Evolutionary conservation across 92 coral and sea anemone genomes (phyloP), one percentile per base, ranked within the genome.

Genomic region (Meandrina meandrites): DNA sequence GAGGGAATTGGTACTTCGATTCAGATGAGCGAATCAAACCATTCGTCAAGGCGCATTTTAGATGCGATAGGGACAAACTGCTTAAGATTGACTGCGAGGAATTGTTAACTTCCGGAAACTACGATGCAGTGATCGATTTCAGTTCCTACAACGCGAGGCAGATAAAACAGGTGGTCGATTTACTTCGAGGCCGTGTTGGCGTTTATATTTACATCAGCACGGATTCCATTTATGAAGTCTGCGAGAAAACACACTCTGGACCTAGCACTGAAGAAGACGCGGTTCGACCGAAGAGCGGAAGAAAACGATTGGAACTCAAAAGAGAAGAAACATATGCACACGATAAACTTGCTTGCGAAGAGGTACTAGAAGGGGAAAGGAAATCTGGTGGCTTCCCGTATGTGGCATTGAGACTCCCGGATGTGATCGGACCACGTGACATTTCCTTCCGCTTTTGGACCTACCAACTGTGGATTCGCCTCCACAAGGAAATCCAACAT

Each of bases 381-480:
- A 84, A 91, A 70, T 82, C 93, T 24, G 96, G 96, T 54, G 99
- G 99, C 19, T 92, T 97, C 75, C 98, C 99, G 50, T 97, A 88
- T 80, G 91, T 95, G 27, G 89, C 93, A 0, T 88, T 97, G 13
- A 86, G 99, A 51, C 92, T 97, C 67, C 99, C 99, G 70, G 96
- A 95, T 87, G 99, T 91, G 24, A 93, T 97, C 58, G 99, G 99
- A 73, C 97, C 97, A 87, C 97, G 99, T 76, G 99, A 97, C 76
- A 96, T 90, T 66, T 92, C 96, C 67, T 91, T 95, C 66, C 96
- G 99, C 32, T 95, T 96, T 86, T 97, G 99, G 99, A 92, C 93
- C 30, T 97, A 97, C 79, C 99, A 97, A 86, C 90, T 97, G 89
- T 97, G 99, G 99, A 85, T 95, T 34, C 88, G 86, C 30, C 88